A percentile compares a stretch with the other conserved stretches of the same genome.
phyloP scores from a whole-genome alignment of 2,888 invertebrate species.

The Drosophila anomalata region DNA sequence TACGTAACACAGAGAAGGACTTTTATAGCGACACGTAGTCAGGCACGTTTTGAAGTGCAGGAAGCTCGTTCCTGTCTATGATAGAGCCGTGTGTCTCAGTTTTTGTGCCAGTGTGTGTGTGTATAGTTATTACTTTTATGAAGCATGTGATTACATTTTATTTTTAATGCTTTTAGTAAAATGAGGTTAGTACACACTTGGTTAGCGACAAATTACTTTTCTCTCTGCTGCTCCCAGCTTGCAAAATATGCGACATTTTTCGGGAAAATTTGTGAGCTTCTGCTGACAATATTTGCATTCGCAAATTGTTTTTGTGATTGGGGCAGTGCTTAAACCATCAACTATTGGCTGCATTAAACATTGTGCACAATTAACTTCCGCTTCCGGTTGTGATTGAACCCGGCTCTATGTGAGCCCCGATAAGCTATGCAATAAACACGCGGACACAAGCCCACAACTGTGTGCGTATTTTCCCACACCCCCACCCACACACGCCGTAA shows the following conservation, averaged over 20 bases:
- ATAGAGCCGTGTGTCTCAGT: conserved; percentile 25
- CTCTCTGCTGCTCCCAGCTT: conserved; percentile 24
- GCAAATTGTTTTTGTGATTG: conserved; percentile 52
- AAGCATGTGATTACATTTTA: conserved; percentile 79
- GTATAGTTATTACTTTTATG: conserved; percentile 81
- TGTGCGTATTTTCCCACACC: neutral
- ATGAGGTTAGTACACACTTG: conserved; percentile 80
- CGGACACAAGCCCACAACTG: conserved; percentile 3
- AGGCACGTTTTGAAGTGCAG: conserved; percentile 69
- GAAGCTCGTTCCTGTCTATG: conserved; percentile 52
- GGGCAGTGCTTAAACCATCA: conserved; percentile 43
- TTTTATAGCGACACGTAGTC: conserved; percentile 75
- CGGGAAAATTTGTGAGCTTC: conserved; percentile 9
- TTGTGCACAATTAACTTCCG: conserved; percentile 75
- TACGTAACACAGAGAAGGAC: conserved; percentile 30
- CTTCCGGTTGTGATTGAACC: conserved; percentile 73
- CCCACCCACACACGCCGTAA: conserved; percentile 28
- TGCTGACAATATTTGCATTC: conserved; percentile 32
- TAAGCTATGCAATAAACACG: conserved; percentile 27
- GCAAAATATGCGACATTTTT: conserved; percentile 3
- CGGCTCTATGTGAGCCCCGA: conserved; percentile 37
- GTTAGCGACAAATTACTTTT: conserved; percentile 79
- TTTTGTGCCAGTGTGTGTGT: conserved; percentile 38
- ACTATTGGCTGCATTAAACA: conserved; percentile 47
- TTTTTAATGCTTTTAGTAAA: conserved; percentile 79